Conservation (phyloP, 2,797 vertebrate species). For the Picus viridis region DNA sequence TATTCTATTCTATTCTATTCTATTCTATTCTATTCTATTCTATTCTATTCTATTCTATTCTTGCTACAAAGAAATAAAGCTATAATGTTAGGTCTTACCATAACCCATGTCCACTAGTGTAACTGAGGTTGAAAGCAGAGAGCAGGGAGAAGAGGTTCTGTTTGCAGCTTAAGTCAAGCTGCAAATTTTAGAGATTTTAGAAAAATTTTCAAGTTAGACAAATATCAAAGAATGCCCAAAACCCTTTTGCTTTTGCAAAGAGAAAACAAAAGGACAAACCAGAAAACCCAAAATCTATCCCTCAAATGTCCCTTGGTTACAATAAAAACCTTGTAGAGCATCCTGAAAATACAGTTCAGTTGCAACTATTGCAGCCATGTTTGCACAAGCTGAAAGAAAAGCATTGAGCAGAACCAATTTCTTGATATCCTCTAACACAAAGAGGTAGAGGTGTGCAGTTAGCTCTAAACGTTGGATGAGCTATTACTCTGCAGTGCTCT, state of each 20-base stretch:
- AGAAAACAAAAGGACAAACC: no score
- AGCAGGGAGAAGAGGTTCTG: not conserved
- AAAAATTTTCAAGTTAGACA: no score
- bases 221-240: not conserved
- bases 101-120: not conserved
- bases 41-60: no score
- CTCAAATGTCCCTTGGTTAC: not conserved
- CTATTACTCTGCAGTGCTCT: not conserved
- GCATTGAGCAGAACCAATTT: not conserved
- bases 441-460: not conserved
- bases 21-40: no score
- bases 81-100: not conserved
- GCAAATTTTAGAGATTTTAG: not conserved
- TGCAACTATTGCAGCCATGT: accelerated
- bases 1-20: no score
- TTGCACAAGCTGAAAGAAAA: not conserved
- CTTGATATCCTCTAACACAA: not conserved
- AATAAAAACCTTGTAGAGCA: not conserved
- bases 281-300: not conserved
- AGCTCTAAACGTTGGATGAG: not conserved
- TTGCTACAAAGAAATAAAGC: not conserved
- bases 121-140: not conserved
- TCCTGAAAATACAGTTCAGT: not conserved
- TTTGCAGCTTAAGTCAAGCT: not conserved
- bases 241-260: not conserved